Base-by-base conservation (phyloP, 1,140 invertebrate genomes). In the Drosophila repletoides region DNA sequence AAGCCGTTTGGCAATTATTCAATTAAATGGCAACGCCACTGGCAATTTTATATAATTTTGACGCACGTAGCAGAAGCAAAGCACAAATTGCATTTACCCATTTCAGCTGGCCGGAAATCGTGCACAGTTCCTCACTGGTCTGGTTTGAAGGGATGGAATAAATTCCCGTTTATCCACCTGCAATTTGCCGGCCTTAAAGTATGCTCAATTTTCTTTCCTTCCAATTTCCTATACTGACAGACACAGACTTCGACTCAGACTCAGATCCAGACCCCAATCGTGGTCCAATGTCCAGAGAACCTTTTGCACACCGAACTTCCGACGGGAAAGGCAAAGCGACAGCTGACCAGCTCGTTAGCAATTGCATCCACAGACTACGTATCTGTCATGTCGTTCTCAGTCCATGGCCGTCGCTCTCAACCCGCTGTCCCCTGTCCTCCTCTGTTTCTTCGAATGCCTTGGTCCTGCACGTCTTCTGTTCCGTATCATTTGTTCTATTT, bases 1-100 rank as follows among this genome's bases (percentile, higher is more conserved):
- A 65, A 83, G 59, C 83, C 72, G 77, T 72, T 81, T 72, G 73
- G 73, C 76, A 81, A 81, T 81, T 81, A 81, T 76, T 83, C 61
- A 83, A 83, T 76, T 76, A 63, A 69, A 76, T 69, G 58, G 68
- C 61, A 55, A 60, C 72, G 61, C 61, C 72, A 51, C 17, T 60
- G 52, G 52, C 40, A 52, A 43, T 72, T 64, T 72, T 69, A 65
- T 72, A 56, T 81, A 83, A 72, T 76, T 55, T 60, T 55, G 53
- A 52, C 40, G 52, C 41, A 45, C 68, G 21, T 29, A 15, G 34
- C 36, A 3, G 9, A 1, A 12, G 29, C 34, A 22, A 38, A 60
- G 34, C 15, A 24, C 28, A 1, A 65, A 79, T 70, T 79, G 71
- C 72, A 65, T 69, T 76, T 81, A 60, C n/a, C n/a, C n/a, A n/a